Evolutionary conservation across 1,140 invertebrate species (phyloP), one percentile per base, ranked within the genome.

Genomic region (Lerema accius): DNA sequence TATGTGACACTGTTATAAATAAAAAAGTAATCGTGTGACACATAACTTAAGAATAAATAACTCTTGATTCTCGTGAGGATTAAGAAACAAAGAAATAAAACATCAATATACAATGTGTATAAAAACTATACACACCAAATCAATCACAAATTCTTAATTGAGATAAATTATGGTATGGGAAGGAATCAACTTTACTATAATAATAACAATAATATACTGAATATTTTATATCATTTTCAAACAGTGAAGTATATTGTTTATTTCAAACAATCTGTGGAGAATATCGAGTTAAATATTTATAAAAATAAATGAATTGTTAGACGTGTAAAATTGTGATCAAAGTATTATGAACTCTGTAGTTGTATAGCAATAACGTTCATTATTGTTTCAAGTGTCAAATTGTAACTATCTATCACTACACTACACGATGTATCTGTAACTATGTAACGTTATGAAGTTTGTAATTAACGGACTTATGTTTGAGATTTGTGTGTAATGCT

Each of bases 301-400:
- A 14, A 37, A 51, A 51, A 73, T 53, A 51, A 51, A 69, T 78
- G 76, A 74, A 69, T 76, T 73, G 61, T 84, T 81, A 80, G 73
- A 63, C 65, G 73, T 81, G 73, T 78, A 78, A 72, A 73, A 72
- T 76, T 81, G 81, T 85, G 82, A 84, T 82, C 78, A 74, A 82
- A 83, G 79, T 86, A 84, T 81, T 82, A 82, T 76, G 78, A 65
- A 84, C 78, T 82, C 71, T 84, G 76, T 87, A 83, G 78, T 73
- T 70, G 71, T 65, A 69, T 80, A 86, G 81, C 83, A 85, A 87
- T 86, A 86, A 86, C 45, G 78, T 76, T 82, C 60, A 74, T 77
- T 82, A 64, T 80, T 65, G 59, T 51, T 42, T 73, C 65, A 65
- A 45, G 71, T 80, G 67, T 78, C 69, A 65, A 69, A 72, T 63